Percentiles rank a stretch among this genome's conserved stretches.
These are phyloP conservation scores for Blera fallax DNA, from an alignment of 2,888 invertebrate species.

Conservation along the genomic window DNA sequence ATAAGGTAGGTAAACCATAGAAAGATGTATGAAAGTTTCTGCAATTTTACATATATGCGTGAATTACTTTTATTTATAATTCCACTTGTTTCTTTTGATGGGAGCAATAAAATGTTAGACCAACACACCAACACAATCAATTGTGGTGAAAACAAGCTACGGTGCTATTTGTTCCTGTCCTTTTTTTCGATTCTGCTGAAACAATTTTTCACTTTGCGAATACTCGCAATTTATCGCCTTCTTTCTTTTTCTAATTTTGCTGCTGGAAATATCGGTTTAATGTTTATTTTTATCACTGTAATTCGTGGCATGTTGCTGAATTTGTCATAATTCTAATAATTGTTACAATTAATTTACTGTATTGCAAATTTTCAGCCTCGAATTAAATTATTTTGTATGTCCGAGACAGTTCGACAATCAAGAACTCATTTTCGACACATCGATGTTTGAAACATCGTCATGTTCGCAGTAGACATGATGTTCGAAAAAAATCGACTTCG, in stretches of 20 bases:
- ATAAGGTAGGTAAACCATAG: background rate
- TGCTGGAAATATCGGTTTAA: conserved; percentile 1
- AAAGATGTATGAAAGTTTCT: conserved; percentile 1
- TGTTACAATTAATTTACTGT: conserved; percentile 41
- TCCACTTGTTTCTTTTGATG: conserved; percentile 25
- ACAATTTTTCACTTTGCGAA: conserved; percentile 64
- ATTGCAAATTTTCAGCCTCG: conserved; percentile 52
- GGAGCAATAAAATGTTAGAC: conserved; percentile 24
- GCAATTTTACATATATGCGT: conserved; percentile 52
- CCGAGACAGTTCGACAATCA: conserved; percentile 68
- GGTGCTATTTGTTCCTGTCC: conserved; percentile 38
- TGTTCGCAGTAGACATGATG: conserved; percentile 60
- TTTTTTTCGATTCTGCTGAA: conserved; percentile 35
- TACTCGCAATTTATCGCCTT: conserved; percentile 57
- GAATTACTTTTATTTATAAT: conserved; percentile 44
- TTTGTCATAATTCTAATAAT: conserved; percentile 23
- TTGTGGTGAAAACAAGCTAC: conserved; percentile 58
- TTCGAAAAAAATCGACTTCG: conserved; percentile 35
- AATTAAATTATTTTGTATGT: conserved; percentile 68
- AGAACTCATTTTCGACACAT: conserved; percentile 68
- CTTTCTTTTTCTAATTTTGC: conserved; percentile 25
- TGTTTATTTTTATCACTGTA: conserved; percentile 25
- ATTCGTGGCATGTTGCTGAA: conserved; percentile 29
- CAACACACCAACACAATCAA: conserved; percentile 38
- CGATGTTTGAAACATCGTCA: conserved; percentile 56